Evolutionary conservation across 2,888 invertebrate species (phyloP).

Genomic region (Alsophila aescularia): DNA sequence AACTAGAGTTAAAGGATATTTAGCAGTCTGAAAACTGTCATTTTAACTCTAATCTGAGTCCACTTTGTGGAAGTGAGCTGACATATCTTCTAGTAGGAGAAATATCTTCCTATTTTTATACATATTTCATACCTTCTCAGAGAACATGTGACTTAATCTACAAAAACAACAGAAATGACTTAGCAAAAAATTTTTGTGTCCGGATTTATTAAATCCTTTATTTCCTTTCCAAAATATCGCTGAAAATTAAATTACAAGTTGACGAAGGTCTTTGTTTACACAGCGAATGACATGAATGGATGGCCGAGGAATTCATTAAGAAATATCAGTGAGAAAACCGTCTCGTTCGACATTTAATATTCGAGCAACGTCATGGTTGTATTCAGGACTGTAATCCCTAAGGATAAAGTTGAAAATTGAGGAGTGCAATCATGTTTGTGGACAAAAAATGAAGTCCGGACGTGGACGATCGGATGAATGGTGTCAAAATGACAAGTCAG

Average conservation of each 20-base stretch:
- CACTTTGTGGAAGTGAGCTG: too few relatives aligned
- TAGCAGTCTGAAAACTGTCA: too few relatives aligned
- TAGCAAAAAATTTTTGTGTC: constrained; percentile 23
- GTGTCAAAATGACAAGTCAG: constrained; percentile 81
- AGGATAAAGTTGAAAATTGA: constrained; percentile 33
- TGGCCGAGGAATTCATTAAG: constrained; percentile 77
- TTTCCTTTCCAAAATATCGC: constrained; percentile 46
- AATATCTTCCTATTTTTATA: too few relatives aligned
- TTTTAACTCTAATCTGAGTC: too few relatives aligned
- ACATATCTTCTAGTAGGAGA: too few relatives aligned
- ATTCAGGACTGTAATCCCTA: constrained; percentile 41
- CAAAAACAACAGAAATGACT: constrained; percentile 36
- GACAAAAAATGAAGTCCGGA: constrained; percentile 56
- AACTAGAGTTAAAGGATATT: too few relatives aligned
- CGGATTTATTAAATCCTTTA: constrained; percentile 47
- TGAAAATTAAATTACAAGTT: constrained; percentile 58
- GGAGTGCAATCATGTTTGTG: constrained; percentile 2
- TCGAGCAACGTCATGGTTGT: not conserved
- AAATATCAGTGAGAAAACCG: constrained; percentile 68
- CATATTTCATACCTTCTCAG: not conserved
- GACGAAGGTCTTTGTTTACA: constrained; percentile 78
- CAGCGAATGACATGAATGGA: constrained; percentile 78
- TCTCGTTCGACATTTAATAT: constrained; percentile 36
- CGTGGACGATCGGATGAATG: constrained; percentile 71
- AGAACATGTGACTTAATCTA: constrained; percentile 12